A percentile compares a stretch with the other conserved stretches of the same genome.
Conservation (phyloP, 23 tunicate species). For the Trididemnum nubilum region DNA sequence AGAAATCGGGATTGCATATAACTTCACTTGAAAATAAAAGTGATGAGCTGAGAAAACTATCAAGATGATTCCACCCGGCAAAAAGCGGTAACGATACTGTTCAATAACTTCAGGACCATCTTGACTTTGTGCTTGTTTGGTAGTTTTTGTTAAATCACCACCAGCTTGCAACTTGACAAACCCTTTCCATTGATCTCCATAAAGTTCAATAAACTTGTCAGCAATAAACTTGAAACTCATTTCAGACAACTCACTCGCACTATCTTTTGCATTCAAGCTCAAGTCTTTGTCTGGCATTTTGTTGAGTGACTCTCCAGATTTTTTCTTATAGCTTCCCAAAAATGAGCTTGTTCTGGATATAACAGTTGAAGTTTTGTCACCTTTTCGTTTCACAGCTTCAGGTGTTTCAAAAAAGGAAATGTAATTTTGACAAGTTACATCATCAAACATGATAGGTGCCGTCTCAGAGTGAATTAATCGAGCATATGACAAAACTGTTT, state of each 20-base stretch:
- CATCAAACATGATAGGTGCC: constrained; percentile 45
- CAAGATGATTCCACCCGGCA: constrained; percentile 46
- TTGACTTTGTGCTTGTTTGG: neutral
- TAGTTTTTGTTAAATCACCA: neutral
- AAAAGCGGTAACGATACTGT: constrained; percentile 34
- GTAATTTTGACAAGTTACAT: neutral
- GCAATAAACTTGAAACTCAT: constrained; percentile 10
- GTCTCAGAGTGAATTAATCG: constrained; percentile 19
- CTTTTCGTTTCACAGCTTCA: neutral
- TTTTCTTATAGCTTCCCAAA: constrained; percentile 40
- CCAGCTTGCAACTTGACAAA: constrained; percentile 18
- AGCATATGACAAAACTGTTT: constrained; percentile 35
- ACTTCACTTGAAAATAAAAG: constrained; percentile 29
- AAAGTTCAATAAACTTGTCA: constrained; percentile 21
- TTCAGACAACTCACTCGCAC: neutral
- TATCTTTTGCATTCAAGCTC: neutral
- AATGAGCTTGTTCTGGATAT: constrained; percentile 45
- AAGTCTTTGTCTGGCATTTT: constrained; percentile 29
- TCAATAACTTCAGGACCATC: neutral
- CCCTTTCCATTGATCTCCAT: constrained; percentile 44
- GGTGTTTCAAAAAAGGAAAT: constrained; percentile 8
- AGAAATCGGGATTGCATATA: constrained; percentile 28
- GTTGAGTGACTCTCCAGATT: constrained; percentile 49
- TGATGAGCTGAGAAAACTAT: constrained; percentile 2
- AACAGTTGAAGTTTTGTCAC: constrained; percentile 5